Conservation (phyloP, 53 echinoderm and acorn worm species). For the Zoroaster sp. region DNA sequence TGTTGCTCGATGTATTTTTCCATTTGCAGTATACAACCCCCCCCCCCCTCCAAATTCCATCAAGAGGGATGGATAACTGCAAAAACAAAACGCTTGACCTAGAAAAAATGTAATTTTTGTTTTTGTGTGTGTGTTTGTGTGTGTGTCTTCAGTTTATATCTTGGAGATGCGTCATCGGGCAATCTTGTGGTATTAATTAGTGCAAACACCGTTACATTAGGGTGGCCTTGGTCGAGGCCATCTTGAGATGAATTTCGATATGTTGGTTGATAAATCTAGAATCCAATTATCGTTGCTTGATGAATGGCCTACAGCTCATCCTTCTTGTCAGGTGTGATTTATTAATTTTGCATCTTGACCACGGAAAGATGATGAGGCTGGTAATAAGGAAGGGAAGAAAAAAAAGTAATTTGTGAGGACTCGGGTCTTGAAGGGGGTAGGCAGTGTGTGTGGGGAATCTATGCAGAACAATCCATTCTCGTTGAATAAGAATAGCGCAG, state of each 20-base stretch:
- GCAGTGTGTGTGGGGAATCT: background rate
- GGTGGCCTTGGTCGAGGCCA: conserved; percentile 41
- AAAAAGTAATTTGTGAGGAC: conserved; percentile 41
- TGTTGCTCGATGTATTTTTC: background rate
- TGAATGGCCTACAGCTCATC: conserved; percentile 51
- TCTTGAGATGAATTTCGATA: conserved; percentile 44
- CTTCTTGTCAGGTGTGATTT: conserved; percentile 65
- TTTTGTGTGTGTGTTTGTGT: background rate
- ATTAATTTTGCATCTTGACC: conserved; percentile 68
- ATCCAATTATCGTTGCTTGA: conserved; percentile 60
- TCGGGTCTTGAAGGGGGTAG: background rate
- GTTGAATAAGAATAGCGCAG: conserved; percentile 16
- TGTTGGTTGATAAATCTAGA: conserved; percentile 65
- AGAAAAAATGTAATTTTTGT: conserved; percentile 23
- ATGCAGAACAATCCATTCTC: background rate
- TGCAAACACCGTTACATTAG: conserved; percentile 55
- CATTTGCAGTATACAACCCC: background rate
- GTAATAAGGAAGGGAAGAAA: background rate
- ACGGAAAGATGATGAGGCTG: conserved; percentile 40
- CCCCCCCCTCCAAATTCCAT: background rate
- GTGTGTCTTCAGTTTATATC: conserved; percentile 8
- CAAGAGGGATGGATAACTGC: conserved; percentile 29
- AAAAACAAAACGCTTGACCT: conserved; percentile 49
- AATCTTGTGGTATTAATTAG: conserved; percentile 63
- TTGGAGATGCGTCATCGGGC: conserved; percentile 43